Percentiles rank a stretch among this genome's conserved stretches.
Conservation (phyloP, 2,797 vertebrate genomes). For the Tympanoctomys barrerae region DNA sequence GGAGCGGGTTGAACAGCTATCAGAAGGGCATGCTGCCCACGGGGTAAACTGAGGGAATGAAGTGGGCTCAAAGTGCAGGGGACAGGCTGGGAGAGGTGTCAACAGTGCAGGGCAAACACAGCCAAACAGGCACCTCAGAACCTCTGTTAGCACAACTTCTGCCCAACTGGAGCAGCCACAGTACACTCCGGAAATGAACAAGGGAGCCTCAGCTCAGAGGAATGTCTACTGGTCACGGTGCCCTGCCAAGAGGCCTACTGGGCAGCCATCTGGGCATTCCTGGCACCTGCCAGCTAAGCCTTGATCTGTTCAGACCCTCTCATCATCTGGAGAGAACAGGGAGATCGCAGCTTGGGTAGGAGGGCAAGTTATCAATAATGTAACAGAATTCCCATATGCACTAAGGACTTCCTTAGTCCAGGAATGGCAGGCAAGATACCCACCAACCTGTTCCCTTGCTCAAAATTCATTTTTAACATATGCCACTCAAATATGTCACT, state of each 20-base stretch:
- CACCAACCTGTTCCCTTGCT: conserved; percentile 60
- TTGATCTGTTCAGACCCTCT: conserved; percentile 67
- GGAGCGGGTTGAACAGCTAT: not conserved
- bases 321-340: conserved; percentile 65
- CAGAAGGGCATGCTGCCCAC: not conserved
- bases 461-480: conserved; percentile 67
- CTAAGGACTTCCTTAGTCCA: conserved; percentile 44
- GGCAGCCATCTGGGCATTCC: conserved; percentile 56
- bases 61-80: not conserved
- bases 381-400: conserved; percentile 60
- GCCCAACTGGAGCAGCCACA: not conserved
- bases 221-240: not conserved
- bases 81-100: not conserved
- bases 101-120: not conserved
- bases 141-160: not conserved
- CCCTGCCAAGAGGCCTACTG: not conserved
- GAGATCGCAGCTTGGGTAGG: conserved; percentile 39
- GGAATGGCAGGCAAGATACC: conserved; percentile 56
- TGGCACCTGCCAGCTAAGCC: conserved; percentile 51
- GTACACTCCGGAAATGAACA: not conserved
- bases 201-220: not conserved
- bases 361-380: conserved; percentile 73
- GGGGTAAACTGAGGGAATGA: not conserved
- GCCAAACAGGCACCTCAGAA: not conserved
- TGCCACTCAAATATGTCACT: conserved; percentile 43